Evolutionary conservation across 2,113 vertebrate genomes (phyloP).

Genomic region (Otis tarda): DNA sequence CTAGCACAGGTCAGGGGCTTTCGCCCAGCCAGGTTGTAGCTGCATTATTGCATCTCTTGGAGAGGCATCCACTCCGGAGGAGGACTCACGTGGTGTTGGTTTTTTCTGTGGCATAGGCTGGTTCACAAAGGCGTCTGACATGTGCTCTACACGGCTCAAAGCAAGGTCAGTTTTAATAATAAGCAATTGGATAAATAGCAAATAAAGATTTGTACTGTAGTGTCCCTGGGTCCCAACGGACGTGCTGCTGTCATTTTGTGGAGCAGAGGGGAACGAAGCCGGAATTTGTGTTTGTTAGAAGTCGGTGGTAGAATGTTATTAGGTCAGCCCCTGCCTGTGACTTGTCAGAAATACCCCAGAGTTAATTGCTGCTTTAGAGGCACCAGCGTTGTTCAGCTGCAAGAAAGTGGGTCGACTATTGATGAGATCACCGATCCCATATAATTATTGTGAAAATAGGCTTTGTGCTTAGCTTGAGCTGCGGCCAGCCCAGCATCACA

Average conservation of each 20-base stretch:
- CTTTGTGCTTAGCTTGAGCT: constrained; percentile 15
- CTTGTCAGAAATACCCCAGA: not conserved
- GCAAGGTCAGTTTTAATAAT: not conserved
- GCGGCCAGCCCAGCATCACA: not conserved
- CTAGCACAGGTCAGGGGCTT: not conserved
- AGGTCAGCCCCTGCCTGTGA: not conserved
- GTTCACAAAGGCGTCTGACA: not conserved
- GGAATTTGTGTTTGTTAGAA: not conserved
- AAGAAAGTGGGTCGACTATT: constrained; percentile 34
- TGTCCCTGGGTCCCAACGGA: fast-evolving
- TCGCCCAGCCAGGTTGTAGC: not conserved
- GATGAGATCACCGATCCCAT: not conserved
- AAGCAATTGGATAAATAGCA: not conserved
- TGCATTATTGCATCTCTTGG: not conserved
- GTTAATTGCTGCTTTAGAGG: constrained; percentile 56
- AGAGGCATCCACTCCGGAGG: not conserved
- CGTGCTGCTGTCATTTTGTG: not conserved
- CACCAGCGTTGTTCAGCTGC: constrained; percentile 7
- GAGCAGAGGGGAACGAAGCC: not conserved
- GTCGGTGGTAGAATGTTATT: constrained; percentile 5
- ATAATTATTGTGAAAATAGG: not conserved
- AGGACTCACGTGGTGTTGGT: not conserved
- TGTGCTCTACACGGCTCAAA: not conserved
- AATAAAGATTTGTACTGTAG: not conserved
- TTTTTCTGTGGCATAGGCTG: not conserved